Evolutionary conservation across 2,797 vertebrate species (phyloP).

Genomic region (Falco cherrug): DNA sequence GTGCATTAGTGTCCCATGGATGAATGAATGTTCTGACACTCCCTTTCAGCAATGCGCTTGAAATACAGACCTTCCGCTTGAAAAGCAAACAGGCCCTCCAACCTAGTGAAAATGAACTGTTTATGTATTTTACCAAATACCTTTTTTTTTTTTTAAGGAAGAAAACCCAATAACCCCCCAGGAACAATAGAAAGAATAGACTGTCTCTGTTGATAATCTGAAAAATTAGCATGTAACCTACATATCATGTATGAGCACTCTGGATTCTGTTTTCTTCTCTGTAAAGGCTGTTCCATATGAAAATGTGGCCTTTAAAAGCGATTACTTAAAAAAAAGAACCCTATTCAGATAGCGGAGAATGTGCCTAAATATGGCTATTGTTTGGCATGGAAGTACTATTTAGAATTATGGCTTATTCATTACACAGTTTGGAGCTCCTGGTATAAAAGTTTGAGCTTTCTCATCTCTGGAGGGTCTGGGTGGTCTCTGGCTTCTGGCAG

Average conservation of each 20-base stretch:
- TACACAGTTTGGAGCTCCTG: not conserved
- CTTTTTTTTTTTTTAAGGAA: not conserved
- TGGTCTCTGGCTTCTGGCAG: not conserved
- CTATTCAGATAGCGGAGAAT: not conserved
- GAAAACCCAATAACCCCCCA: not conserved
- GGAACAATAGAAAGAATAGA: not conserved
- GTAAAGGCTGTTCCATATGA: not conserved
- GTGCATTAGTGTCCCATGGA: not conserved
- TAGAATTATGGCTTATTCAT: not conserved
- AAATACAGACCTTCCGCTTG: not conserved
- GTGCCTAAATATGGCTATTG: not conserved
- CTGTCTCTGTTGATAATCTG: not conserved
- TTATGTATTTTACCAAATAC: not conserved
- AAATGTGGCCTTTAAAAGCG: not conserved
- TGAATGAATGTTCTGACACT: conserved; percentile 18
- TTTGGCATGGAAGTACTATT: not conserved
- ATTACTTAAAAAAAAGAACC: not conserved
- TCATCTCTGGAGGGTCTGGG: not conserved
- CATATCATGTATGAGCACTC: not conserved
- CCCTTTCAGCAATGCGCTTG: not conserved
- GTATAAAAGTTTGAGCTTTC: not conserved
- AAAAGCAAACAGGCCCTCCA: not conserved
- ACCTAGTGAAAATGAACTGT: not conserved
- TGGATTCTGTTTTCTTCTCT: not conserved
- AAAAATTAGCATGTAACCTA: not conserved